These are phyloP conservation scores for Sarcophaga subvicina DNA, from an alignment of 2,888 invertebrate genomes.

Conservation along the genomic window DNA sequence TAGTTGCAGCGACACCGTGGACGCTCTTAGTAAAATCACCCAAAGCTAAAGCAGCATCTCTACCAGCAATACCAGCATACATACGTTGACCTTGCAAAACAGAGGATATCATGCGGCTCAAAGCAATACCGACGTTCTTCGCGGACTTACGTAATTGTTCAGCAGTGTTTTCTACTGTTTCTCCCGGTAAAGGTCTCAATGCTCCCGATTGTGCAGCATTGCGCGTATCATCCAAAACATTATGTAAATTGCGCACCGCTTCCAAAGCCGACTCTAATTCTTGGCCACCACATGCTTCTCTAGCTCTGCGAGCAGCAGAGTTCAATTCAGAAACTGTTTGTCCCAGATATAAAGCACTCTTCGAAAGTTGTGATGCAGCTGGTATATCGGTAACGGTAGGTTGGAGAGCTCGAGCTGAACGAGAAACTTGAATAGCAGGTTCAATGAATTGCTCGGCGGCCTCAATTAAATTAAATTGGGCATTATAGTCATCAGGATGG, in stretches of 20 bases:
- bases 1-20: constrained; percentile 90
- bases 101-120: constrained; percentile 93
- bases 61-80: constrained; percentile 91
- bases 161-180: constrained; percentile 85
- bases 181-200: constrained; percentile 92
- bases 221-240: constrained; percentile 91
- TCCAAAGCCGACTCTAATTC: constrained; percentile 94
- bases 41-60: constrained; percentile 90
- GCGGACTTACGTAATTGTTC: constrained; percentile 82
- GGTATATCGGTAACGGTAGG: constrained; percentile 92
- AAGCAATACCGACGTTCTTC: constrained; percentile 91
- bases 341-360: constrained; percentile 80
- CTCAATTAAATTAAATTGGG: constrained; percentile 91
- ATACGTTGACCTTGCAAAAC: constrained; percentile 91
- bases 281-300: constrained; percentile 90
- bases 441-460: constrained; percentile 92
- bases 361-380: constrained; percentile 87
- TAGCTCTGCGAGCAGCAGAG: constrained; percentile 86
- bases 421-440: constrained; percentile 87
- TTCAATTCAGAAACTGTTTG: constrained; percentile 82
- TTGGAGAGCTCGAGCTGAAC: constrained; percentile 90
- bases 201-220: constrained; percentile 88
- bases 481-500: constrained; percentile 88
- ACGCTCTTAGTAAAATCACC: constrained; percentile 88
- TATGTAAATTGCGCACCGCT: constrained; percentile 89